Evolutionary conservation across 2,113 vertebrate genomes (phyloP).

Genomic region (Tetrax tetrax): DNA sequence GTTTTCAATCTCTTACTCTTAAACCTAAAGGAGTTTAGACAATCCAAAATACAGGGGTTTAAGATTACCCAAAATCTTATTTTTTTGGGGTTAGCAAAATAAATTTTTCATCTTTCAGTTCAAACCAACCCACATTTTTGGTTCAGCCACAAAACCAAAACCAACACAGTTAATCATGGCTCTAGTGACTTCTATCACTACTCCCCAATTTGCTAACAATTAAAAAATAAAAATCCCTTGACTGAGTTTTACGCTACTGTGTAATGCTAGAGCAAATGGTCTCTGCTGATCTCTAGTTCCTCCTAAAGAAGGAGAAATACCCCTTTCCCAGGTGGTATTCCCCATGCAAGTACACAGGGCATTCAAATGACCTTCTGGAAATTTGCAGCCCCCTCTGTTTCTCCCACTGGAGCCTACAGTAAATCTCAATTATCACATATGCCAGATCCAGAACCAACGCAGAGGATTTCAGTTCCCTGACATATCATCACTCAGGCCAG

Average conservation of each 20-base stretch:
- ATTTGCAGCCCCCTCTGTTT: not conserved
- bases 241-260: not conserved
- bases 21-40: not conserved
- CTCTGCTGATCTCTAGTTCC: not conserved
- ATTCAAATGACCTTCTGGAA: not conserved
- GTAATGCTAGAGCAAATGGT: not conserved
- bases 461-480: not conserved
- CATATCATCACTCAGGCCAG: not conserved
- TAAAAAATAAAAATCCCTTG: not conserved
- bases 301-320: not conserved
- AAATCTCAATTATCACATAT: not conserved
- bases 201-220: not conserved
- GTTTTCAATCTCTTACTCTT: not conserved
- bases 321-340: not conserved
- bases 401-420: not conserved
- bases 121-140: not conserved
- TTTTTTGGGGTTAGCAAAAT: not conserved
- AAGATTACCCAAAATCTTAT: not conserved
- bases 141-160: constrained; percentile 2
- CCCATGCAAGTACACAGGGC: not conserved
- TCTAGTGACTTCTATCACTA: not conserved
- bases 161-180: not conserved
- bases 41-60: not conserved
- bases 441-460: not conserved
- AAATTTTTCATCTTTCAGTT: not conserved